phyloP scores from a whole-genome alignment of 2,797 vertebrate species.

The Crax fasciolata region DNA sequence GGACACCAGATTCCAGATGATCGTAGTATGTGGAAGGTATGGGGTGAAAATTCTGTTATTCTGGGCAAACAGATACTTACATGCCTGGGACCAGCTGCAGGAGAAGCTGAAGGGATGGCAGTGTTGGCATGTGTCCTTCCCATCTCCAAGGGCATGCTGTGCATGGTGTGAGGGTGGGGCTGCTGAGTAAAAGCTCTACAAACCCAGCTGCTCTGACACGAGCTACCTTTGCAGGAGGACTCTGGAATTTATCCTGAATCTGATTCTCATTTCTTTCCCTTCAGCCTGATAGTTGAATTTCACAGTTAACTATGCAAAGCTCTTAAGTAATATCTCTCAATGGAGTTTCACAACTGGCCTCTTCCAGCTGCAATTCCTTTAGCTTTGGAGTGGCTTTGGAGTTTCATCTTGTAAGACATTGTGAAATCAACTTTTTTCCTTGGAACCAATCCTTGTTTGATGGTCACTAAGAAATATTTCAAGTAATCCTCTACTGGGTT shows the following conservation, averaged over 20 bases:
- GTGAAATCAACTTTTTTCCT: slow-evolving; percentile 56
- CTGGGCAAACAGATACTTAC: slow-evolving; percentile 12
- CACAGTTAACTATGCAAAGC: slow-evolving; percentile 15
- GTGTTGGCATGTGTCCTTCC: neutral
- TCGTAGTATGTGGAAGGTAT: neutral
- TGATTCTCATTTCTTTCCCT: slow-evolving; percentile 7
- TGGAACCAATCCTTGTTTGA: neutral
- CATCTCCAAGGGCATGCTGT: neutral
- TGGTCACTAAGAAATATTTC: slow-evolving; percentile 41
- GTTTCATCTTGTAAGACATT: slow-evolving; percentile 30
- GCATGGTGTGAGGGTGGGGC: neutral
- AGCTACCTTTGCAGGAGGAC: neutral
- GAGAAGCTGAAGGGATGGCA: neutral
- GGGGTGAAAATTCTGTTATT: slow-evolving; percentile 15
- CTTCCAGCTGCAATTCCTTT: slow-evolving; percentile 46
- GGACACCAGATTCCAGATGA: neutral
- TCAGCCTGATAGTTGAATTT: slow-evolving; percentile 22
- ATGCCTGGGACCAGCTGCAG: neutral
- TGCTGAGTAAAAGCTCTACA: neutral
- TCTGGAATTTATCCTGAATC: neutral
- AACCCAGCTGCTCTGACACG: neutral
- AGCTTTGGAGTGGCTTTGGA: slow-evolving; percentile 65
- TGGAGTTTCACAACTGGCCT: slow-evolving; percentile 45
- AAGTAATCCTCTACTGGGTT: neutral
- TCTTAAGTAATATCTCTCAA: slow-evolving; percentile 19